Evolutionary conservation across 2,888 invertebrate genomes (phyloP).

Genomic region (Oligia latruncula): DNA sequence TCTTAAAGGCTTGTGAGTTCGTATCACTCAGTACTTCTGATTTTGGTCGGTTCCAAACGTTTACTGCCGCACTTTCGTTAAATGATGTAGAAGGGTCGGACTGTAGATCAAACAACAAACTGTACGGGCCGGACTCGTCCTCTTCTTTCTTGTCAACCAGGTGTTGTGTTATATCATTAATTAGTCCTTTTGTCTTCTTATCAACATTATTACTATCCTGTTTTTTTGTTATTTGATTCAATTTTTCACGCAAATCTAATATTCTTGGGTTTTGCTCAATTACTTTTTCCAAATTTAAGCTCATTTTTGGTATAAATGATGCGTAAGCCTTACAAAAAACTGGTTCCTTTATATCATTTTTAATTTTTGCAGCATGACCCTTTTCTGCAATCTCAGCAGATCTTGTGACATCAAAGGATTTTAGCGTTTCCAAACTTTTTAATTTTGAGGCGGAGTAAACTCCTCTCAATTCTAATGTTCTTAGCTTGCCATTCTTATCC

Average conservation of each 20-base stretch:
- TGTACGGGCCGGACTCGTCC: conserved; percentile 91
- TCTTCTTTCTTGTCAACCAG: conserved; percentile 85
- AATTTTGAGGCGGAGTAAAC: conserved; percentile 81
- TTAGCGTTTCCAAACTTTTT: conserved; percentile 75
- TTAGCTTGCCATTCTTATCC: conserved; percentile 86
- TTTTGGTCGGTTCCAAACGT: conserved; percentile 76
- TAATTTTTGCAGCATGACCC: conserved; percentile 72
- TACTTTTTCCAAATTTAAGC: conserved; percentile 83
- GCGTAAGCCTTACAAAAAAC: conserved; percentile 81
- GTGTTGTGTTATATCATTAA: conserved; percentile 85
- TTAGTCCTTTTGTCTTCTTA: conserved; percentile 84
- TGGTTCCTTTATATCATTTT: conserved; percentile 79
- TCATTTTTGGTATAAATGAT: conserved; percentile 87
- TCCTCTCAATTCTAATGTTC: conserved; percentile 82
- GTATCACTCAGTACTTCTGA: conserved; percentile 69
- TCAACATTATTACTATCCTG: conserved; percentile 84
- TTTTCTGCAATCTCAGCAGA: conserved; percentile 71
- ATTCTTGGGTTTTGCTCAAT: conserved; percentile 86
- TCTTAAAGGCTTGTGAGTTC: conserved; percentile 71
- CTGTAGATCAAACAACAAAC: conserved; percentile 90
- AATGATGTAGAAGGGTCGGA: conserved; percentile 81
- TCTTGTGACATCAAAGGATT: conserved; percentile 74
- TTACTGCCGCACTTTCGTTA: conserved; percentile 70
- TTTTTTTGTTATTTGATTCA: conserved; percentile 86
- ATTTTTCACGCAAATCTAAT: conserved; percentile 85